Evolutionary conservation across 1,140 invertebrate genomes (phyloP).

Genomic region (Laodelphax striatellus): DNA sequence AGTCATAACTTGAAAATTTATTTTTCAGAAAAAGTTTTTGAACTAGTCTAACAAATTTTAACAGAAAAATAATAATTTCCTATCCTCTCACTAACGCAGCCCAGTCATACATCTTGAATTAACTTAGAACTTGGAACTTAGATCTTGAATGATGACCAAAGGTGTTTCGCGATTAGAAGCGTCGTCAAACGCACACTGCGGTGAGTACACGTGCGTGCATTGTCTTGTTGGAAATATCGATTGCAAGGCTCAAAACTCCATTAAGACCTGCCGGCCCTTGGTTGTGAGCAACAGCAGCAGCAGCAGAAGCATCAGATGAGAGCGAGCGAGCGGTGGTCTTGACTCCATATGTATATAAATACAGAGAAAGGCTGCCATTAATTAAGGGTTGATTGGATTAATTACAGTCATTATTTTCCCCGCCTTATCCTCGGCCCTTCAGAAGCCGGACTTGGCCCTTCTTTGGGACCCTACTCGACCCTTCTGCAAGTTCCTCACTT

Average conservation of each 20-base stretch:
- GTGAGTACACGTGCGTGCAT: conserved; percentile 1
- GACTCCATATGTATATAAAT: conserved; percentile 24
- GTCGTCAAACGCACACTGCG: background rate
- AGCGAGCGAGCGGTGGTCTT: too few relatives aligned
- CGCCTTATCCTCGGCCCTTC: background rate
- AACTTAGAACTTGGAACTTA: too few relatives aligned
- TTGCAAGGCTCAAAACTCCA: conserved; percentile 34
- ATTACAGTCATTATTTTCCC: conserved; percentile 34
- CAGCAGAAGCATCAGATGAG: too few relatives aligned
- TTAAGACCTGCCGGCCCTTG: conserved; percentile 27
- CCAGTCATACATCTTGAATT: too few relatives aligned
- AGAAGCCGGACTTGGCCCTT: background rate
- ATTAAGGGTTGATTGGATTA: conserved; percentile 40
- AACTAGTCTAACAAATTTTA: too few relatives aligned
- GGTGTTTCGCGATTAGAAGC: background rate
- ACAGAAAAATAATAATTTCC: too few relatives aligned
- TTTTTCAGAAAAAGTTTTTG: too few relatives aligned
- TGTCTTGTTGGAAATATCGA: conserved; percentile 29
- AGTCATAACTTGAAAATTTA: too few relatives aligned
- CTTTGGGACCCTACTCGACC: background rate
- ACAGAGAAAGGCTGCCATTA: conserved; percentile 33
- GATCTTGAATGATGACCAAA: too few relatives aligned
- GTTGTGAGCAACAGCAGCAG: background rate
- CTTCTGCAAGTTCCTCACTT: background rate
- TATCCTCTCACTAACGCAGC: too few relatives aligned